These are phyloP conservation scores for Nesogale talazaci DNA, from an alignment of 2,113 vertebrate species.

Conservation along the genomic window DNA sequence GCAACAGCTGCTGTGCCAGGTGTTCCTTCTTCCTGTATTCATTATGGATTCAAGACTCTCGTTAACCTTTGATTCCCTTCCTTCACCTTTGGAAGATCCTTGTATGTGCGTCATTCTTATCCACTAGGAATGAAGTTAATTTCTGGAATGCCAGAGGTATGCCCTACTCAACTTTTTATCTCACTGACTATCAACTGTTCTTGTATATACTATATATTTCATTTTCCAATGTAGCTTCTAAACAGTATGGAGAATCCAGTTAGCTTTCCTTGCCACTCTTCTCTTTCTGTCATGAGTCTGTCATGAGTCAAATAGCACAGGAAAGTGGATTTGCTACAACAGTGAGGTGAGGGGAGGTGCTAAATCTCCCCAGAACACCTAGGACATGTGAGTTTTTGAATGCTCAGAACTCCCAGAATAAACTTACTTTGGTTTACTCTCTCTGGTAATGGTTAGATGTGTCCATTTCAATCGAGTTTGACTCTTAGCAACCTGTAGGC, in stretches of 20 bases:
- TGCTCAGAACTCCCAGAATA: not conserved
- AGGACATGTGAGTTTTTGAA: not conserved
- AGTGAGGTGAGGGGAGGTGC: no score
- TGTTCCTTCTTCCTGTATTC: no score
- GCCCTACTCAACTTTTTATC: not conserved
- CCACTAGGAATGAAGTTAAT: not conserved
- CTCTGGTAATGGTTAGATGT: not conserved
- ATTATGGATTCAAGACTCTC: no score
- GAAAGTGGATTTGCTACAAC: no score
- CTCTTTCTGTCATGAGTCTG: not conserved
- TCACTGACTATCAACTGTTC: not conserved
- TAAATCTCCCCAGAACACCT: not conserved
- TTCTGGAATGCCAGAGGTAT: not conserved
- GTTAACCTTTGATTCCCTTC: no score
- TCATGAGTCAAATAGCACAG: rapidly evolving
- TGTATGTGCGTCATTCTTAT: rapidly evolving
- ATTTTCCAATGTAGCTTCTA: not conserved
- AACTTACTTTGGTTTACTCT: not conserved
- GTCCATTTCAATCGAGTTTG: not conserved
- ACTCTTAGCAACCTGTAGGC: not conserved
- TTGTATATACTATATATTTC: not conserved
- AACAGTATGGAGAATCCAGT: not conserved
- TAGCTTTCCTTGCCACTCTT: not conserved
- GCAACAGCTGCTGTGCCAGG: no score
- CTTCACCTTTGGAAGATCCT: no score